These are phyloP conservation scores for Zaprionus ghesquierei DNA, from an alignment of 1,140 invertebrate species.

Conservation along the genomic window DNA sequence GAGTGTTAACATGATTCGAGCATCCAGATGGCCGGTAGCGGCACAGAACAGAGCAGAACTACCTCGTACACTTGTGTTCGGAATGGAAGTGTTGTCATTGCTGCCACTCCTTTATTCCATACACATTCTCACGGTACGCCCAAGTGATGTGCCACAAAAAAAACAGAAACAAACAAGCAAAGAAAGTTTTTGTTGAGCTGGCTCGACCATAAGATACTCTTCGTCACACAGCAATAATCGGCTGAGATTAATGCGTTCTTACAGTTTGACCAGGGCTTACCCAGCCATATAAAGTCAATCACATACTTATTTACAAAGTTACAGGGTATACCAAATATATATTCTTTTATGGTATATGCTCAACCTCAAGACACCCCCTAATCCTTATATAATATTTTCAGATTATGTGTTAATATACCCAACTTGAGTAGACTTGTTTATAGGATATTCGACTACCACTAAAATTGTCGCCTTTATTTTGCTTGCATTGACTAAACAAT, in stretches of 20 bases:
- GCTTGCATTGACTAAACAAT: constrained; percentile 23
- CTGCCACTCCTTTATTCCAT: background rate
- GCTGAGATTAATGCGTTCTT: too few relatives aligned
- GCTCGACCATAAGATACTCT: background rate
- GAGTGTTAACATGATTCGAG: constrained; percentile 56
- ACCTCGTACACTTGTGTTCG: constrained; percentile 15
- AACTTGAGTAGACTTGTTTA: background rate
- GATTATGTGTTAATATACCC: background rate
- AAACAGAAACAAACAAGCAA: background rate
- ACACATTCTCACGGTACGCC: background rate
- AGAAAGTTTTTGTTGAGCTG: background rate
- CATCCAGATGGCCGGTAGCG: constrained; percentile 7
- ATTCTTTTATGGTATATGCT: background rate
- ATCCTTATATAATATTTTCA: background rate
- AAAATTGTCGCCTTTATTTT: constrained; percentile 63
- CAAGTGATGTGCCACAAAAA: constrained; percentile 17
- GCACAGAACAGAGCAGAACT: constrained; percentile 10
- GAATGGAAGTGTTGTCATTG: constrained; percentile 9
- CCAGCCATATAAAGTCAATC: too few relatives aligned
- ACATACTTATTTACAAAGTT: background rate
- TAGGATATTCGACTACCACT: constrained; percentile 41
- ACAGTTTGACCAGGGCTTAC: too few relatives aligned
- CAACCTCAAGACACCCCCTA: background rate
- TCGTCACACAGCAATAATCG: too few relatives aligned
- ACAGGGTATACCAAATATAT: background rate